phyloP scores from a whole-genome alignment of 2,113 vertebrate genomes.

The Phaethornis superciliosus region DNA sequence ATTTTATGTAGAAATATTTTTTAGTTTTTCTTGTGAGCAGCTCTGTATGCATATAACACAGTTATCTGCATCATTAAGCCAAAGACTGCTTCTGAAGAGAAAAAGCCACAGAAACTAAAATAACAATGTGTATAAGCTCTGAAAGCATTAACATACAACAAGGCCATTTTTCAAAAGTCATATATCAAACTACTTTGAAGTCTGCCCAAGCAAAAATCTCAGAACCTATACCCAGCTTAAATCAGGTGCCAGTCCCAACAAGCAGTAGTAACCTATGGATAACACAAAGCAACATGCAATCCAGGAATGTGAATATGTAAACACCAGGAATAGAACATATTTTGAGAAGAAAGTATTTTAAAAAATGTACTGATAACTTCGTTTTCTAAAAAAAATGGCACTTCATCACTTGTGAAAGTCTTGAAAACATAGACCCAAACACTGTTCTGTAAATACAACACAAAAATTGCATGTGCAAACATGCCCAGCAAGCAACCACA shows the following conservation, averaged over 20 bases:
- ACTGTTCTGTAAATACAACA: background rate
- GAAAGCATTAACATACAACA: background rate
- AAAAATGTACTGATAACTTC: background rate
- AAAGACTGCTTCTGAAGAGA: background rate
- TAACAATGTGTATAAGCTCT: background rate
- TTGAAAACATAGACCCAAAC: background rate
- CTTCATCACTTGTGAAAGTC: background rate
- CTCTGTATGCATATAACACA: background rate
- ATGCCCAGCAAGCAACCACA: fast-evolving
- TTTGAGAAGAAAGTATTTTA: background rate
- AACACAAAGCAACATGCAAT: background rate
- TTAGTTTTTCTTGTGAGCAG: background rate
- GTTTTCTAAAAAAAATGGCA: background rate
- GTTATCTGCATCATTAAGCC: background rate
- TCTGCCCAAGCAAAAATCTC: background rate
- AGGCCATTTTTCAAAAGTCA: background rate
- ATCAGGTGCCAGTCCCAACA: background rate
- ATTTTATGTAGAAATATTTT: background rate
- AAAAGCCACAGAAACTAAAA: background rate
- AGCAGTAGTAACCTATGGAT: background rate
- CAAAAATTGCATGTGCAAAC: background rate
- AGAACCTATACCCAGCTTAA: background rate
- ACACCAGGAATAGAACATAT: fast-evolving
- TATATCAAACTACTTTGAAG: background rate
- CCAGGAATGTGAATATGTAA: background rate